Base-by-base conservation (phyloP, 2,797 vertebrate species). In the Mus spretus region DNA sequence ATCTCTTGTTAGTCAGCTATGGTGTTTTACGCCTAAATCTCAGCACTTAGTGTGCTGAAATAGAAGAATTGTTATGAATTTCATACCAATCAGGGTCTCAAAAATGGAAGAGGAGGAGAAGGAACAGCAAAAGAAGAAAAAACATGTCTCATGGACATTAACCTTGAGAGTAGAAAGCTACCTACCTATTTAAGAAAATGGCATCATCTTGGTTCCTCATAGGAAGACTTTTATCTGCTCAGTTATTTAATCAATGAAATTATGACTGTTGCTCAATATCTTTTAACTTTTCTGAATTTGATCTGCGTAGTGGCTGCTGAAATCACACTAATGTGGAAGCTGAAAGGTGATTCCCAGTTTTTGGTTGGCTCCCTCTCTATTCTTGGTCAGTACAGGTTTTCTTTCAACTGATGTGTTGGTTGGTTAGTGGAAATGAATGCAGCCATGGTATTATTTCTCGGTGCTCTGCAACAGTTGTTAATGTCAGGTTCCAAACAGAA, bases 381-480 rank as follows among this genome's bases (percentile, higher is more conserved):
- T 79, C 40, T 55, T 90, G 44, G 34, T 91, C 28, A 74, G 90
- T 89, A 28, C 44, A 79, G 63, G 72, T 94, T 81, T 90, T 77
- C 84, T 96, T 0, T 79, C 78, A 57, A 65, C 3, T 86, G n/a
- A 34, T 19, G 26, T 80, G 24, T 28, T 94, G 86, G 26, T 80
- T 91, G n/a, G 31, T 87, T 79, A 90, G n/a, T 94, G 86, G 93
- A 97, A 89, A 63, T 82, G 77, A 96, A 61, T 93, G 84, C 47
- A 93, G 84, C 82, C 65, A n/a, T 74, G 89, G 95, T 50, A 50
- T 93, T 88, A 94, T 90, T 94, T 96, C 91, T 82, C 55, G 96
- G 65, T 94, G 95, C 97, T 96, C 97, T 95, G 97, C 95, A 93
- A 94, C 22, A 1, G 28, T 98, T 98, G 96, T 95, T 97, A 75